Conservation (phyloP, 2,113 vertebrate species). For the Psophia crepitans region DNA sequence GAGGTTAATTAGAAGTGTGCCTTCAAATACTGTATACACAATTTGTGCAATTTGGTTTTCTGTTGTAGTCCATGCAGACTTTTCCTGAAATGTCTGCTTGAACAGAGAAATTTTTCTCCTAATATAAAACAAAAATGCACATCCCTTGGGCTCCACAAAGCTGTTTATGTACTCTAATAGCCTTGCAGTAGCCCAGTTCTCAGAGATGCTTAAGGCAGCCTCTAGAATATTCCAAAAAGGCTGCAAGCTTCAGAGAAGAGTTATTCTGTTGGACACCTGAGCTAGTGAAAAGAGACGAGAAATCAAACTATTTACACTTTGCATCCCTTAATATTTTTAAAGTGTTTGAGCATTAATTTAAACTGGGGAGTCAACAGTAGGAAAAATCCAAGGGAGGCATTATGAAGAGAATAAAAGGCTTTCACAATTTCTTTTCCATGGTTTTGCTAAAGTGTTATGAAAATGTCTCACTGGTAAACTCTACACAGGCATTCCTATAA, state of each 20-base stretch:
- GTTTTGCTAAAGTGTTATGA: not conserved
- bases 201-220: not conserved
- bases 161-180: not conserved
- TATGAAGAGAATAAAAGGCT: not conserved
- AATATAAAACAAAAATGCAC: not conserved
- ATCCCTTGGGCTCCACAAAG: not conserved
- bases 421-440: too few species aligned
- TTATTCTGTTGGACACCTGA: fast-evolving
- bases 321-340: not conserved
- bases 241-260: not conserved
- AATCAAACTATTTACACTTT: not conserved
- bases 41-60: not conserved
- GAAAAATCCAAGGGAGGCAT: not conserved
- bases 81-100: not conserved
- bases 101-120: not conserved
- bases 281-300: not conserved
- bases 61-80: not conserved
- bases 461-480: not conserved
- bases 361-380: not conserved
- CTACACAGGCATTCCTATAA: not conserved
- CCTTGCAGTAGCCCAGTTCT: not conserved
- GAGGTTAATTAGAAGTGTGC: not conserved
- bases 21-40: not conserved
- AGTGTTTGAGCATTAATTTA: not conserved
- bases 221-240: not conserved